A percentile compares a stretch with the other conserved stretches of the same genome.
phyloP scores from a whole-genome alignment of 2,113 vertebrate genomes.

The Cynoglossus semilaevis region DNA sequence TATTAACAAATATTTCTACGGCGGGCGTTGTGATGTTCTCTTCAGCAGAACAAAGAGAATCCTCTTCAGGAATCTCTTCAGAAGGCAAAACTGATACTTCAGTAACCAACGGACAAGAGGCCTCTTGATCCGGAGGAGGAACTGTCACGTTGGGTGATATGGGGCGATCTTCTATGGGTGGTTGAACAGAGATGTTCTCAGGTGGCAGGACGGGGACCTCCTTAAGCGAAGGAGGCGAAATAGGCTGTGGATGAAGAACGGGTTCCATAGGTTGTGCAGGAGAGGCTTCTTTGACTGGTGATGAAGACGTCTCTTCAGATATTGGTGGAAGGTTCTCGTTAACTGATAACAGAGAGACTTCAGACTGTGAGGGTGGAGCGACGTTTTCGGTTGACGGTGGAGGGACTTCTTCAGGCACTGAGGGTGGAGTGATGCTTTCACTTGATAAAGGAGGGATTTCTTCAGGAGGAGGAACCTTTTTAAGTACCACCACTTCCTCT shows the following conservation, averaged over 20 bases:
- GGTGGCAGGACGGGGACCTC: background rate
- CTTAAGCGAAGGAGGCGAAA: background rate
- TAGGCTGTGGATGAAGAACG: background rate
- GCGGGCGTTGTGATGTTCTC: slow-evolving; percentile 1
- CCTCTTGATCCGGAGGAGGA: background rate
- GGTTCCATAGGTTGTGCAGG: too few species aligned
- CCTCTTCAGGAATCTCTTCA: slow-evolving; percentile 15
- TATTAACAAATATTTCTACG: slow-evolving; percentile 16
- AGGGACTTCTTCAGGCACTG: background rate
- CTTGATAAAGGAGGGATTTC: background rate
- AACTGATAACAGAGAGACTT: too few species aligned
- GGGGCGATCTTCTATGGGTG: background rate
- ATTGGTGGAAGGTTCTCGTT: too few species aligned
- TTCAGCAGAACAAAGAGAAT: slow-evolving; percentile 13
- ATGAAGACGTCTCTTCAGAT: too few species aligned
- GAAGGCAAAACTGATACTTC: slow-evolving; percentile 1
- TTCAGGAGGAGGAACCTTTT: background rate
- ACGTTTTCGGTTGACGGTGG: background rate
- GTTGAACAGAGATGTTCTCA: background rate
- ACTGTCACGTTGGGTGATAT: background rate
- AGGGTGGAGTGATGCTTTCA: background rate
- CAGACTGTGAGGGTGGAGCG: too few species aligned
- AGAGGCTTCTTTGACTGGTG: too few species aligned
- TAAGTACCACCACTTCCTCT: too few species aligned
- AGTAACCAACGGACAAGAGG: background rate